Evolutionary conservation across 2,888 invertebrate species (phyloP), one percentile per base, ranked within the genome.

Genomic region (Agapostemon virescens): DNA sequence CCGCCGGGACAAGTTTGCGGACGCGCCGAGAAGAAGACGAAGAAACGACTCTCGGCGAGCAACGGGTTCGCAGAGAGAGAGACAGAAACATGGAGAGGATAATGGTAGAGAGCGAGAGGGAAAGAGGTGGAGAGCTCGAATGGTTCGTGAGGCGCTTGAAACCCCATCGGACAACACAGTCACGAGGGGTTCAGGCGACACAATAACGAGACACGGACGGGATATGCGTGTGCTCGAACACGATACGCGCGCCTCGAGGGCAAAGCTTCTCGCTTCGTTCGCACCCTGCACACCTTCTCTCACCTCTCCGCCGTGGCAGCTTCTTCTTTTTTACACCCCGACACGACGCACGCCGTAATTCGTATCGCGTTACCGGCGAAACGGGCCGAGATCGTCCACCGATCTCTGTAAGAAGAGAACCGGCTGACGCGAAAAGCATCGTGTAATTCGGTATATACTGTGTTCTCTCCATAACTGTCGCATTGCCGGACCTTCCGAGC

Each of bases 41-140:
- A 82, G 85, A 84, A 86, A 80, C 67, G 84, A 86, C 77, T 78
- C 77, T 77, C 71, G 86, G 72, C 55, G 76, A 67, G 77, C 36
- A 49, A 49, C 45, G 40, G 58, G 30, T 6, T 72, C n/a, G 66
- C 67, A 72, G 72, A 23, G 23, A 23, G 49, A 52, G 52, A 52
- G 52, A 13, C 4, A 23, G 69, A 70, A 58, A 70, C 13, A 13
- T 26, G 33, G 42, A 64, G 75, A 79, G n/a, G 68, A 68, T 81
- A 76, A 74, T 70, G 73, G 72, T 61, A 69, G 66, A 70, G 13
- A 26, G 33, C 26, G 42, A 58, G 77, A 79, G 26, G 13, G 23
- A 5, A 66, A 58, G 61, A 66, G 3, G 17, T 30, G 36, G 33
- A 61, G 77, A 77, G 23, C 38, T 66, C 69, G 85, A 74, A 75